Percentiles rank a stretch among this genome's conserved stretches.
Evolutionary conservation across 2,797 vertebrate species (phyloP).

Genomic region (Melanotaenia trifasciata): DNA sequence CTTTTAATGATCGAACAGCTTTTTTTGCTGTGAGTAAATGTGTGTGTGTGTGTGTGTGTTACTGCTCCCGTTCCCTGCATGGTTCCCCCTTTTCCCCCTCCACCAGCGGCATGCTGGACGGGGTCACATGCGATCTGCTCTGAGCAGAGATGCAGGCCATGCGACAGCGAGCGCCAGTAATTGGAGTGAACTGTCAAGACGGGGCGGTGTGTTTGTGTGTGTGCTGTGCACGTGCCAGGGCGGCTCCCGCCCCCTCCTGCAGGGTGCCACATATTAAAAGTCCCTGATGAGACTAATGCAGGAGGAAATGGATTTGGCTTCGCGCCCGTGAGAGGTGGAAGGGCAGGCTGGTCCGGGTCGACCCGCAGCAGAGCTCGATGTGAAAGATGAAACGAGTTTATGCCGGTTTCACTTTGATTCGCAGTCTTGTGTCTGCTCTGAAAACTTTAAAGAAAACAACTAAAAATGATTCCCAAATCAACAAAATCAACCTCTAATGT

Average conservation of each 20-base stretch:
- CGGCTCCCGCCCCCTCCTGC: constrained; percentile 65
- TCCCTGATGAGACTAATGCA: constrained; percentile 82
- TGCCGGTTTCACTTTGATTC: constrained; percentile 2
- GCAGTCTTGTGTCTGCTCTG: constrained; percentile 11
- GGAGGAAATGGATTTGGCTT: constrained; percentile 75
- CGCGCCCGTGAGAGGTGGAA: constrained; percentile 59
- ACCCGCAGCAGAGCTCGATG: constrained; percentile 24
- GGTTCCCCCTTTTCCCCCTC: constrained; percentile 35
- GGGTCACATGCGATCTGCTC: constrained; percentile 75
- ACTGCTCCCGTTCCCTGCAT: constrained; percentile 19
- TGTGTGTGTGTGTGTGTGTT: constrained; percentile 24
- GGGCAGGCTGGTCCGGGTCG: constrained; percentile 49
- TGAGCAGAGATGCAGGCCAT: constrained; percentile 68
- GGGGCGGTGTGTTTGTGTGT: constrained; percentile 50
- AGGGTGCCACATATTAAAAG: constrained; percentile 76
- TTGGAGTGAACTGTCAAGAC: constrained; percentile 83
- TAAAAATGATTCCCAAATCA: not conserved
- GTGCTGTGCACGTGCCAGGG: constrained; percentile 66
- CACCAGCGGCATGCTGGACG: constrained; percentile 68
- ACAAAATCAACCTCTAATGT: constrained; percentile 42
- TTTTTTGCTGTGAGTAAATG: constrained; percentile 1
- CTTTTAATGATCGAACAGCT: not conserved
- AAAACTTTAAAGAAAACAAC: not conserved
- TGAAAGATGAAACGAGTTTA: not conserved
- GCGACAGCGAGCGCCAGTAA: constrained; percentile 75